phyloP scores from a whole-genome alignment of 1,140 invertebrate species.

The Microvelia longipes region DNA sequence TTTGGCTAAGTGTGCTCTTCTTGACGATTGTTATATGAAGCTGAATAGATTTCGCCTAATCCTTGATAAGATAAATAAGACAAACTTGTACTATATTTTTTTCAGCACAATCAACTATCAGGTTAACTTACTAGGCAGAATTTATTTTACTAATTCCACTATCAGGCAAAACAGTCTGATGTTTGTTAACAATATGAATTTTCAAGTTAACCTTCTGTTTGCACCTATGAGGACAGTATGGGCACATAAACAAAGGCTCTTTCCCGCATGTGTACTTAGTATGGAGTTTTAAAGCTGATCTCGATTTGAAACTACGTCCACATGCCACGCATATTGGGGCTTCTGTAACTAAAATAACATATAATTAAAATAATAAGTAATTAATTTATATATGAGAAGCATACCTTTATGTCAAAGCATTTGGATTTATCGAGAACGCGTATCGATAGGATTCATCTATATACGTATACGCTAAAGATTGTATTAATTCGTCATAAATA shows the following conservation, averaged over 20 bases:
- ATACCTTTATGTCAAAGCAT: background rate
- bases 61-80: too few relatives aligned
- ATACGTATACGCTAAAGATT: too few relatives aligned
- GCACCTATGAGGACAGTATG: slow-evolving; percentile 10
- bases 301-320: slow-evolving; percentile 30
- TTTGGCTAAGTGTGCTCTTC: too few relatives aligned
- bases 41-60: too few relatives aligned
- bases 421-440: background rate
- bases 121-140: too few relatives aligned
- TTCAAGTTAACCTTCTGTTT: slow-evolving; percentile 18
- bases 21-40: too few relatives aligned
- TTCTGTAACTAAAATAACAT: background rate
- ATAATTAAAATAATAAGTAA: background rate
- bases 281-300: slow-evolving; percentile 31
- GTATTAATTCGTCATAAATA: too few relatives aligned
- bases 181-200: slow-evolving; percentile 7
- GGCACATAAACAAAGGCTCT: slow-evolving; percentile 27
- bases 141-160: too few relatives aligned
- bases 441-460: too few relatives aligned
- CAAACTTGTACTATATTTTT: too few relatives aligned
- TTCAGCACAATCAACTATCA: too few relatives aligned
- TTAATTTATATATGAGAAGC: background rate
- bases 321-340: slow-evolving; percentile 18
- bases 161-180: background rate
- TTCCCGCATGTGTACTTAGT: slow-evolving; percentile 29